These are phyloP conservation scores for Dendroctonus ponderosae DNA, from an alignment of 1,140 invertebrate species.

Conservation along the genomic window DNA sequence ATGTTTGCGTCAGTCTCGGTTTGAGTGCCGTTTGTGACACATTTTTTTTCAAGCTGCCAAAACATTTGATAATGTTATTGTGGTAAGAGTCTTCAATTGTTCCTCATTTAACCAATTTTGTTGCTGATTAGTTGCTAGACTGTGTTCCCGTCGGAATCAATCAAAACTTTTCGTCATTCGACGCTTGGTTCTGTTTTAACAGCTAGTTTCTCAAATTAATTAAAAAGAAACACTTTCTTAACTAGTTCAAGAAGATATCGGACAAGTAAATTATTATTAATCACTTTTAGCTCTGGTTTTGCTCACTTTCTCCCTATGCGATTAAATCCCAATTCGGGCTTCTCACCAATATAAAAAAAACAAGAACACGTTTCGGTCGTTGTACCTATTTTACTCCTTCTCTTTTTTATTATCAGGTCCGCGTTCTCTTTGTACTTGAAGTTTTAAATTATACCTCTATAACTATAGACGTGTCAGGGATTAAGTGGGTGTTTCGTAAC, in stretches of 20 bases:
- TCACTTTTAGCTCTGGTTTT: too few species aligned
- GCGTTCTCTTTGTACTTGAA: constrained; percentile 30
- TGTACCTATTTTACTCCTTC: constrained; percentile 16
- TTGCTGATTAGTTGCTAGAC: not conserved
- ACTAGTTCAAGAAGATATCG: too few species aligned
- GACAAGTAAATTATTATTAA: too few species aligned
- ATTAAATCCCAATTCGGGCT: constrained; percentile 4
- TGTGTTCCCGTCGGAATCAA: too few species aligned
- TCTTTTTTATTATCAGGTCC: constrained; percentile 16
- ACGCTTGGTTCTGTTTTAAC: too few species aligned
- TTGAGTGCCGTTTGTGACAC: constrained; percentile 27
- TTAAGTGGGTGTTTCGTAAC: constrained; percentile 35
- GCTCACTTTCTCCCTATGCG: too few species aligned
- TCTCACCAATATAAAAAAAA: not conserved
- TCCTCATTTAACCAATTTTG: constrained; percentile 1
- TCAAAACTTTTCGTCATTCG: too few species aligned
- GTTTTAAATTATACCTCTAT: constrained; percentile 36
- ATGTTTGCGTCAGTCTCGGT: constrained; percentile 23
- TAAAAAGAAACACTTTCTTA: too few species aligned
- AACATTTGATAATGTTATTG: constrained; percentile 1
- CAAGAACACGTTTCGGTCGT: constrained; percentile 26
- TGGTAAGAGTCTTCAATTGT: constrained; percentile 6
- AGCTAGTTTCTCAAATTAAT: too few species aligned
- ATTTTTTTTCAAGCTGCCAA: constrained; percentile 20
- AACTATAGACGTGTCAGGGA: constrained; percentile 33